phyloP scores from a whole-genome alignment of 2,888 invertebrate species.

The Noctua fimbriata region DNA sequence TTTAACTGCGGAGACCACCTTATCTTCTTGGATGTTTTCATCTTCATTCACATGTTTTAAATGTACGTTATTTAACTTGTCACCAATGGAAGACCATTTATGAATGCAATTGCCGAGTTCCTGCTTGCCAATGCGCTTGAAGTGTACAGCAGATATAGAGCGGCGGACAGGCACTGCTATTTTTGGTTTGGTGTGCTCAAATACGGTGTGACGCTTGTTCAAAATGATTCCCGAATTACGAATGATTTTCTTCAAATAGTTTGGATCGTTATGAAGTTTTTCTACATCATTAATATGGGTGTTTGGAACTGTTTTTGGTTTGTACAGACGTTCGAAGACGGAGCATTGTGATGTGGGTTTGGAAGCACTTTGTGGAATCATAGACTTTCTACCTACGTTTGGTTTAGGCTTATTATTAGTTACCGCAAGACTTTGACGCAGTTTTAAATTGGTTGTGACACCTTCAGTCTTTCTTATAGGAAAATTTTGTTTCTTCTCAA shows the following conservation, averaged over 20 bases:
- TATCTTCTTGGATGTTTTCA: conserved; percentile 73
- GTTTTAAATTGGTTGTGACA: conserved; percentile 27
- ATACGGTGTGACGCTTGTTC: conserved; percentile 77
- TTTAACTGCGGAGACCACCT: conserved; percentile 81
- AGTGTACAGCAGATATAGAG: conserved; percentile 88
- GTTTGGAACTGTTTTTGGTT: conserved; percentile 76
- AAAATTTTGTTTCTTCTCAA: conserved; percentile 43
- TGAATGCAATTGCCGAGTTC: conserved; percentile 83
- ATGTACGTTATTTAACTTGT: conserved; percentile 79
- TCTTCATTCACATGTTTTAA: conserved; percentile 80
- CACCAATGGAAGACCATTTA: conserved; percentile 85
- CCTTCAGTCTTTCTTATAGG: conserved; percentile 37
- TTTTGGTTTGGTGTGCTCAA: conserved; percentile 67
- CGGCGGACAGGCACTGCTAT: conserved; percentile 74
- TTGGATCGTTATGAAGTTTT: conserved; percentile 76
- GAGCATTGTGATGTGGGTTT: conserved; percentile 70
- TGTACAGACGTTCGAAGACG: conserved; percentile 85
- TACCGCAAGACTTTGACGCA: conserved; percentile 68
- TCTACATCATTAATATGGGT: conserved; percentile 65
- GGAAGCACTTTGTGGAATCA: conserved; percentile 63
- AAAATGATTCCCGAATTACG: conserved; percentile 73
- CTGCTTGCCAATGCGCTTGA: conserved; percentile 80
- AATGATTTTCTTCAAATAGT: conserved; percentile 78
- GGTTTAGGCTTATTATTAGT: conserved; percentile 61
- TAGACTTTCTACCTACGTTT: conserved; percentile 67